Evolutionary conservation across 2,797 vertebrate species (phyloP), one percentile per base, ranked within the genome.

Genomic region (Sciaenops ocellatus): DNA sequence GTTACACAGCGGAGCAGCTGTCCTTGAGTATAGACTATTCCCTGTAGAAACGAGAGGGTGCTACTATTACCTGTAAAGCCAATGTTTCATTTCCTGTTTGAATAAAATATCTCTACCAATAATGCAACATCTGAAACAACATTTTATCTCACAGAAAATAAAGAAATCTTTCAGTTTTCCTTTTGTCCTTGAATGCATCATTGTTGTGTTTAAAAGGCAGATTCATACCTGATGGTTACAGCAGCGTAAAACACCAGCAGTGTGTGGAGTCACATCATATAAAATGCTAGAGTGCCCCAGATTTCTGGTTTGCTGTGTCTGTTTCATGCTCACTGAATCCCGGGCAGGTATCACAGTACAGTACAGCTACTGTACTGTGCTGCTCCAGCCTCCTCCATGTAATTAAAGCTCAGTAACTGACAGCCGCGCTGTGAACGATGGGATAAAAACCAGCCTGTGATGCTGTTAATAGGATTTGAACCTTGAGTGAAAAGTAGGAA

Each of bases 31-130:
- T 5, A 5, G 5, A 30, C 20, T 2, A 57, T 18, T 75, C 79
- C 57, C 64, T 6, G 72, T 4, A 46, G 63, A 78, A 30, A 28
- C 54, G 3, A 34, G 4, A 22, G 26, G 62, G 4, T 13, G 62
- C 67, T 71, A 56, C 78, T 38, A 8, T 82, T 76, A 80, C 78
- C 73, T 42, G 42, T 42, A 54, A 56, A 73, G 67, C 18, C 77
- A 13, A 69, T 47, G 66, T 76, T 75, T 79, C 52, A 34, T 70
- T 85, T 87, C 60, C 78, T 56, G 47, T 44, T 16, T 83, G 68
- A 85, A 88, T 85, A 84, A 90, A 88, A 86, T 80, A 83, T 75
- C 1, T 20, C 24, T 20, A 62, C 88, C 17, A 83, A 82, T 87
- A 77, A 88, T 86, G 17, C 72, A 86, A 8, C 71, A 26, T 1